These are phyloP conservation scores for Pampusana beccarii DNA, from an alignment of 2,113 vertebrate genomes.

Conservation along the genomic window DNA sequence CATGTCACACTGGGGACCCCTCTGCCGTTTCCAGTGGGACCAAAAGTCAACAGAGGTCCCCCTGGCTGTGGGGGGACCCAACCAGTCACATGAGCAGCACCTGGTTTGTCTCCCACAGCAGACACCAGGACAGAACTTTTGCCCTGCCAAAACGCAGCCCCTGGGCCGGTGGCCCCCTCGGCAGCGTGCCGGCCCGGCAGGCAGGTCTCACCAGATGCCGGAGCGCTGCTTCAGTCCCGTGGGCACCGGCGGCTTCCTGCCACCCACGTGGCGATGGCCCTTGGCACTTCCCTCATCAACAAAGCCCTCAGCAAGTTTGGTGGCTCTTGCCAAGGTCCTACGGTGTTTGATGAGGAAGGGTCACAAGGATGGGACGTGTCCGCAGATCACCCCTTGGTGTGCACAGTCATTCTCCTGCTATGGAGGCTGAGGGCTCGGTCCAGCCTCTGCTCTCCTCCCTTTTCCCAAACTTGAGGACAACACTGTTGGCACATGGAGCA, in stretches of 20 bases:
- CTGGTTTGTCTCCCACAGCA: not conserved
- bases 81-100: not conserved
- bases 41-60: not conserved
- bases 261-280: accelerated
- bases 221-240: not conserved
- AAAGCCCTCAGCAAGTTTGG: not conserved
- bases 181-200: not conserved
- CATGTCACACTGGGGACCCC: not conserved
- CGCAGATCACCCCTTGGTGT: not conserved
- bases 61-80: too few relatives aligned
- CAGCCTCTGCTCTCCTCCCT: not conserved
- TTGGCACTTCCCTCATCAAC: not conserved
- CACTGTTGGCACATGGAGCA: not conserved
- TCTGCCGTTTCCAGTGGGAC: not conserved
- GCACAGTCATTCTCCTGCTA: accelerated
- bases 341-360: not conserved
- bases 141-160: not conserved
- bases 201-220: accelerated
- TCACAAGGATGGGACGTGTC: accelerated
- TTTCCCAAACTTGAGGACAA: not conserved
- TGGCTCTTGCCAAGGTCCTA: not conserved
- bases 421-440: not conserved
- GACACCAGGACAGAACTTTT: not conserved
- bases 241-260: not conserved
- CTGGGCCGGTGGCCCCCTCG: not conserved